Conservation (phyloP, 2,888 invertebrate genomes). For the Trachelus tabidus region DNA sequence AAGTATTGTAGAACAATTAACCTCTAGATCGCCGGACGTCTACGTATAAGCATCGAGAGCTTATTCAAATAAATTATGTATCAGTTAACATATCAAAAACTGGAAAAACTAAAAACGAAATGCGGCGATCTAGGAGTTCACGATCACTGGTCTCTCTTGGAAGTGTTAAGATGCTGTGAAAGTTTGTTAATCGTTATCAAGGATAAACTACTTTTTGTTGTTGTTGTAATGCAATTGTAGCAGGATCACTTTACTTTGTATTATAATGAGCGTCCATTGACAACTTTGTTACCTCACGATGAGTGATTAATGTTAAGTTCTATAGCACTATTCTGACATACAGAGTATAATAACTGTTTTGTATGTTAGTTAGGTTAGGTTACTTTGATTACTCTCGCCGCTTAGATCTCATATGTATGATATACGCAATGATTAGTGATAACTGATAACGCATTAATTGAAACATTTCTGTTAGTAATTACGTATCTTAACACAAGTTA, state of each 20-base stretch:
- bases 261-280: background rate
- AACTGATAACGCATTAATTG: background rate
- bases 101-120: too few relatives aligned
- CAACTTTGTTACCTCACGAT: background rate
- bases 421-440: background rate
- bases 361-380: background rate
- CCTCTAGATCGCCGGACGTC: too few relatives aligned
- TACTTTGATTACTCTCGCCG: background rate
- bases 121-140: background rate
- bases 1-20: background rate
- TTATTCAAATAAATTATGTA: too few relatives aligned
- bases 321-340: background rate
- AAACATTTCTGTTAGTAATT: background rate
- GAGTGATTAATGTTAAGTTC: background rate
- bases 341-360: background rate
- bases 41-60: too few relatives aligned
- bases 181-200: background rate
- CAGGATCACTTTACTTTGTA: background rate
- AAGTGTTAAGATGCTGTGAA: background rate
- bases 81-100: too few relatives aligned
- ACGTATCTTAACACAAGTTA: background rate
- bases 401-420: background rate
- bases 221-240: background rate
- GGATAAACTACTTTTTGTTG: background rate
- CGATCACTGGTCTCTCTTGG: background rate